phyloP scores from a whole-genome alignment of 2,888 invertebrate species.

The Cloeon dipterum region DNA sequence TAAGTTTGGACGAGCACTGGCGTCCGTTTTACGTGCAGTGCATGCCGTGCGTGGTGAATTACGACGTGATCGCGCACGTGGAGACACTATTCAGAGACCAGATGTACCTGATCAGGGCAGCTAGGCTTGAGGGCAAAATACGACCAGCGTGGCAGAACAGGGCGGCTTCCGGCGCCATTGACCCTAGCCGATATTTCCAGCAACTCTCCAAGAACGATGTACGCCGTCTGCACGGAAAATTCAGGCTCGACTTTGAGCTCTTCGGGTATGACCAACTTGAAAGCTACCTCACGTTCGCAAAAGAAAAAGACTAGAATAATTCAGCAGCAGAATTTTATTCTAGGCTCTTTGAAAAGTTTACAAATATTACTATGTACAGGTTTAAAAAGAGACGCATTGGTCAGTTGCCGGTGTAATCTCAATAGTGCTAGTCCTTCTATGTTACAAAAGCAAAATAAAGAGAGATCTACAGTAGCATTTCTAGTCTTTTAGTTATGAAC shows the following conservation, averaged over 20 bases:
- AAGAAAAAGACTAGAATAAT: no score
- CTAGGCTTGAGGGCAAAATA: conserved; percentile 14
- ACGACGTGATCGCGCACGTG: conserved; percentile 25
- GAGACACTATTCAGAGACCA: conserved; percentile 29
- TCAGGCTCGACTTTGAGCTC: conserved; percentile 24
- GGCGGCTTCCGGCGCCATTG: conserved; percentile 10
- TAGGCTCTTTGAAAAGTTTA: no score
- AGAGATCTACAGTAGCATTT: no score
- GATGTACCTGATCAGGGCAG: conserved; percentile 17
- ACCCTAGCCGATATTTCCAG: conserved; percentile 20
- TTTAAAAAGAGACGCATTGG: no score
- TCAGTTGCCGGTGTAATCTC: no score
- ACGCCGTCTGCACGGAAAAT: conserved; percentile 20
- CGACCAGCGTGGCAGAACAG: conserved; percentile 17
- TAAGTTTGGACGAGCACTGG: conserved; percentile 33
- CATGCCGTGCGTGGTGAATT: conserved; percentile 28
- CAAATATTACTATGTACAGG: no score
- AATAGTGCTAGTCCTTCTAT: no score
- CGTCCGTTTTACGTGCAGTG: conserved; percentile 27
- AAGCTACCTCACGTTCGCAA: no score
- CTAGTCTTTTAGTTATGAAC: no score
- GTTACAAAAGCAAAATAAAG: no score
- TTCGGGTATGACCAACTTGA: conserved; percentile 25
- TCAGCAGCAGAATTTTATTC: no score
- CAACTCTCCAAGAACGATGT: conserved; percentile 17